Conservation (phyloP, 2,797 vertebrate species). For the Acipenser ruthenus region DNA sequence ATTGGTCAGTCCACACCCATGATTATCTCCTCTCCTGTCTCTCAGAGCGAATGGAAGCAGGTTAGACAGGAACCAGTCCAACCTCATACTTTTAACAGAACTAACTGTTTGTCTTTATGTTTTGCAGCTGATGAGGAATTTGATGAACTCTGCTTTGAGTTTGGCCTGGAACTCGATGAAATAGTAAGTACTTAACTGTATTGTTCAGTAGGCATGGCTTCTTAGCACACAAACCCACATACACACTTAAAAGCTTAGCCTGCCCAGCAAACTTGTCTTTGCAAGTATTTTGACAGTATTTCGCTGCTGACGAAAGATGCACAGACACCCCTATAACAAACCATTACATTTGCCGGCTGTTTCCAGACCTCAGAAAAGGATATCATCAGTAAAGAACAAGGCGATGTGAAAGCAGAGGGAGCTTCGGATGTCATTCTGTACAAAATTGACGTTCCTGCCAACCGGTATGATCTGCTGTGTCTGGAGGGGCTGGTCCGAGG, state of each 20-base stretch:
- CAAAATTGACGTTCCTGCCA: conserved; percentile 95
- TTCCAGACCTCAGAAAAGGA: conserved; percentile 88
- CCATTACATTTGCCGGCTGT: no score
- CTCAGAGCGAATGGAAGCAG: no score
- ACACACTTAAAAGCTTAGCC: not conserved
- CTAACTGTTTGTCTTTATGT: not conserved
- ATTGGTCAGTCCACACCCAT: no score
- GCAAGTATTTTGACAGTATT: no score
- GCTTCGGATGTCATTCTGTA: conserved; percentile 85
- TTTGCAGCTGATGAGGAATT: conserved; percentile 88
- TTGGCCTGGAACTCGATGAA: conserved; percentile 94
- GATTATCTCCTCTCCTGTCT: not conserved
- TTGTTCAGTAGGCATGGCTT: no score
- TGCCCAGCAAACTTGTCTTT: no score
- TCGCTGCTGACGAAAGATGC: no score
- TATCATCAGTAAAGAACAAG: conserved; percentile 87
- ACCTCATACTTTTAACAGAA: not conserved
- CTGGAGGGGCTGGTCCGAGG: conserved; percentile 89
- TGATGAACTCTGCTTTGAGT: conserved; percentile 94
- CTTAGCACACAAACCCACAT: not conserved
- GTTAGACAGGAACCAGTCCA: not conserved
- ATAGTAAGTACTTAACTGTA: conserved; percentile 67
- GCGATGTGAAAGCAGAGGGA: conserved; percentile 71
- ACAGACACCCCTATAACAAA: no score
- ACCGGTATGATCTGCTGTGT: conserved; percentile 94